Conservation (phyloP, 1,140 invertebrate genomes). For the Microplitis demolitor region DNA sequence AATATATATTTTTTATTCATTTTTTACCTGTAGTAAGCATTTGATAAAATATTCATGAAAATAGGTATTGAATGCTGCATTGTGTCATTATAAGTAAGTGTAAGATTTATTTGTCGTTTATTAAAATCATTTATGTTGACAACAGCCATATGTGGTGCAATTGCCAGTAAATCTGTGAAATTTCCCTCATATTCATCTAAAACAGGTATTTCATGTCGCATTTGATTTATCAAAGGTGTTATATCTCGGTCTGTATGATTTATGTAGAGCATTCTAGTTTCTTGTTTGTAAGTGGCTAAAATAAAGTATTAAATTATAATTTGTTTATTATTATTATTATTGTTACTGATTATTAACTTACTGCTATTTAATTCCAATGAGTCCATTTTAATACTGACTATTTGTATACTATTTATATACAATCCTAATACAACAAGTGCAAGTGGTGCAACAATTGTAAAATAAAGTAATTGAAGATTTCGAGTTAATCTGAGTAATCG, state of each 20-base stretch:
- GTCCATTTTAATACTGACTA: slow-evolving; percentile 67
- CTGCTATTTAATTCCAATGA: slow-evolving; percentile 64
- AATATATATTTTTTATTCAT: background rate
- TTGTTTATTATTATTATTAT: background rate
- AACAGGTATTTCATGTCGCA: slow-evolving; percentile 55
- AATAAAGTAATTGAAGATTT: slow-evolving; percentile 61
- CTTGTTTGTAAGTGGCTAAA: slow-evolving; percentile 50
- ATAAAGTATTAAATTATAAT: slow-evolving; percentile 16
- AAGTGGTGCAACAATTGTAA: slow-evolving; percentile 63
- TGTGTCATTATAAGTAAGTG: slow-evolving; percentile 79
- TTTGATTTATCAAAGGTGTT: slow-evolving; percentile 43
- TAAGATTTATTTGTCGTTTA: slow-evolving; percentile 62
- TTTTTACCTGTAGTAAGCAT: slow-evolving; percentile 70
- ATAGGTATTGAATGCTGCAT: slow-evolving; percentile 79
- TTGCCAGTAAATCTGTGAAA: slow-evolving; percentile 66
- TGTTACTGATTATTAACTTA: slow-evolving; percentile 31
- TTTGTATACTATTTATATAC: slow-evolving; percentile 71
- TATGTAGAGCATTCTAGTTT: slow-evolving; percentile 48
- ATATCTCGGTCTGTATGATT: slow-evolving; percentile 52
- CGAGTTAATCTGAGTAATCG: slow-evolving; percentile 58
- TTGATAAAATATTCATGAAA: slow-evolving; percentile 75
- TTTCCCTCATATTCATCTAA: slow-evolving; percentile 68
- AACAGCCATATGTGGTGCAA: slow-evolving; percentile 69
- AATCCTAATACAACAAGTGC: slow-evolving; percentile 71
- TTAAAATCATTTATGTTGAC: slow-evolving; percentile 67